Base-by-base conservation (phyloP, 1,140 invertebrate species). In the Wiebesia pumilae region DNA sequence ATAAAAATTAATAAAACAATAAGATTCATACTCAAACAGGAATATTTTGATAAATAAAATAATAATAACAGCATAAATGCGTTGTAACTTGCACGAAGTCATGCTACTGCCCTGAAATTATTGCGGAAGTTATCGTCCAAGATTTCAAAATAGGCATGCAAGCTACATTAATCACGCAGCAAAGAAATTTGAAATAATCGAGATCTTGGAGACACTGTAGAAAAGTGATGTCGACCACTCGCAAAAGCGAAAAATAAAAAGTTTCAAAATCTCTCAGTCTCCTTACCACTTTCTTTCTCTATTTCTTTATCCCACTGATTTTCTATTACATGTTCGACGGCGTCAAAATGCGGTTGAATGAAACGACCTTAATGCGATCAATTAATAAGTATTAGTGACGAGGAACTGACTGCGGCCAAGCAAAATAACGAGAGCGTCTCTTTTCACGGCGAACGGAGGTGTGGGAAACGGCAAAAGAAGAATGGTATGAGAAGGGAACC, bases 311-410 rank as follows among this genome's bases (percentile, higher is more conserved):
- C 40, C 33, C 10, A 40, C 43, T 51, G 38, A 75, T 86, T 86
- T 85, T 86, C 79, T 58, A 71, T 35, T 65, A 30, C 40, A 16
- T 2, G 38, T 40, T 24, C 62, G 24, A 21, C 2, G 30, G 35
- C 73, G 33, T 62, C 51, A 54, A 2, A 2, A 19, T 54, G 38
- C 73, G 58, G 84, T 51, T 84, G 83, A 89, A 88, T 85, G 88
- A 87, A 54, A 54, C 2, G 87, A 43, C 73, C 71, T 75, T 90
- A 90, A 90, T 88, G 81, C 87, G 38, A 88, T 73, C 88, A 90
- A 89, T 90, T 90, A 90, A 88, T 89, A 88, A 89, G 89, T 89
- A 89, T 90, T 90, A 90, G 78, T 84, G 73, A 87, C 58, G 38
- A 35, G 38, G 40, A 12, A 30, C 7, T 21, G 35, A 67, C 65